Conservation (phyloP, 2,113 vertebrate genomes). For the Tichodroma muraria region DNA sequence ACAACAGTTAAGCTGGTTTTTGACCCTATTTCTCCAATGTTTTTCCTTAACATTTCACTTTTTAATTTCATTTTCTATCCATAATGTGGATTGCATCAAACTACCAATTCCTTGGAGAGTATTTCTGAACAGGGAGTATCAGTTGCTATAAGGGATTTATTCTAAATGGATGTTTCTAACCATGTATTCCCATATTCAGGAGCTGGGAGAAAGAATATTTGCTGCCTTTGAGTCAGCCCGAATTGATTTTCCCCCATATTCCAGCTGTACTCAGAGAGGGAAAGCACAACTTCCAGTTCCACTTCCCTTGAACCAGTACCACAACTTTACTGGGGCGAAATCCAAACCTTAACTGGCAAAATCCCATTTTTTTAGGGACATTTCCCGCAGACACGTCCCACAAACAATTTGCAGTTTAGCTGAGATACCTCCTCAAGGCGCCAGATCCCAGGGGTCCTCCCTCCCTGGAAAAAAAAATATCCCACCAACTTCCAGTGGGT, state of each 20-base stretch:
- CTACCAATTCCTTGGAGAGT: background rate
- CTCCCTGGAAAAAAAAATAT: background rate
- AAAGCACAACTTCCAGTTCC: background rate
- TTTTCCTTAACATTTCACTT: background rate
- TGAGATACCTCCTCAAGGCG: background rate
- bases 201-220: background rate
- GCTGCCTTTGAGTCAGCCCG: background rate
- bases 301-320: background rate
- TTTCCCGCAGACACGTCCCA: background rate
- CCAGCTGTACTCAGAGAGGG: background rate
- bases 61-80: background rate
- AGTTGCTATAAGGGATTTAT: background rate
- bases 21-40: background rate
- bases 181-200: background rate
- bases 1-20: background rate
- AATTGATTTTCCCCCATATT: background rate
- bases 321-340: background rate
- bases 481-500: background rate
- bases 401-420: background rate
- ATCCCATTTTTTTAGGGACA: background rate
- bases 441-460: background rate
- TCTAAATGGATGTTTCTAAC: background rate
- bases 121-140: background rate
- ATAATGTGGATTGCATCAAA: background rate
- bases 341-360: background rate